These are phyloP conservation scores for Umimayanthus kanabou DNA, from an alignment of 92 coral and sea anemone genomes.

Conservation along the genomic window DNA sequence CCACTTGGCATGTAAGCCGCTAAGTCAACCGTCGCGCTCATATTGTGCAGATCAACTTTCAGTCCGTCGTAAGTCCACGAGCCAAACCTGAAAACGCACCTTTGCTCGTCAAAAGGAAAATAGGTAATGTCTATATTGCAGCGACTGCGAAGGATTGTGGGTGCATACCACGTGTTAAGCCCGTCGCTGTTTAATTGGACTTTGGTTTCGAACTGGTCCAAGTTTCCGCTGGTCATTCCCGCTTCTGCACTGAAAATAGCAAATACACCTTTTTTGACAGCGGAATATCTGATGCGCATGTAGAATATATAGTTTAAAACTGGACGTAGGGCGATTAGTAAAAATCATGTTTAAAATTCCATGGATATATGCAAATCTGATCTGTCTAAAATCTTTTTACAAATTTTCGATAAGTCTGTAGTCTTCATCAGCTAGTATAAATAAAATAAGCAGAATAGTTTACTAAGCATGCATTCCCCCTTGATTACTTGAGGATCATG, in stretches of 20 bases:
- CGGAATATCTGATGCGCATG: too few relatives aligned
- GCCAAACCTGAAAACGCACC: slow-evolving; percentile 74
- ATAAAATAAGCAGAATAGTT: too few relatives aligned
- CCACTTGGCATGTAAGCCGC: slow-evolving; percentile 70
- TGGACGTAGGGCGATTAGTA: not conserved
- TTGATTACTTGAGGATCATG: too few relatives aligned
- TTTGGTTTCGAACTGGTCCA: slow-evolving; percentile 26
- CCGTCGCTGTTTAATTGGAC: slow-evolving; percentile 30
- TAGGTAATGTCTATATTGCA: slow-evolving; percentile 78
- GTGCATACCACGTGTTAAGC: slow-evolving; percentile 59
- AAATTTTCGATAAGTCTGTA: too few relatives aligned
- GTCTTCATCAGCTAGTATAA: too few relatives aligned
- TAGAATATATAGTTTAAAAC: too few relatives aligned
- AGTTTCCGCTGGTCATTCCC: not conserved
- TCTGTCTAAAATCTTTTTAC: too few relatives aligned
- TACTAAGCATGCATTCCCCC: too few relatives aligned
- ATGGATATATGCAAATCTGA: too few relatives aligned
- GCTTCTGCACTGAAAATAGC: not conserved
- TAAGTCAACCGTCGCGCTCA: slow-evolving; percentile 61
- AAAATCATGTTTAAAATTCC: too few relatives aligned
- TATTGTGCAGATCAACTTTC: slow-evolving; percentile 62
- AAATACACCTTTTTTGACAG: too few relatives aligned
- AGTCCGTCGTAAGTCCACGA: slow-evolving; percentile 94
- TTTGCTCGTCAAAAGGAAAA: slow-evolving; percentile 92
- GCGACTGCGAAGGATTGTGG: slow-evolving; percentile 79